A percentile compares a stretch with the other conserved stretches of the same genome.
Conservation (phyloP, 2,888 invertebrate species). For the Balanococcus diminutus region DNA sequence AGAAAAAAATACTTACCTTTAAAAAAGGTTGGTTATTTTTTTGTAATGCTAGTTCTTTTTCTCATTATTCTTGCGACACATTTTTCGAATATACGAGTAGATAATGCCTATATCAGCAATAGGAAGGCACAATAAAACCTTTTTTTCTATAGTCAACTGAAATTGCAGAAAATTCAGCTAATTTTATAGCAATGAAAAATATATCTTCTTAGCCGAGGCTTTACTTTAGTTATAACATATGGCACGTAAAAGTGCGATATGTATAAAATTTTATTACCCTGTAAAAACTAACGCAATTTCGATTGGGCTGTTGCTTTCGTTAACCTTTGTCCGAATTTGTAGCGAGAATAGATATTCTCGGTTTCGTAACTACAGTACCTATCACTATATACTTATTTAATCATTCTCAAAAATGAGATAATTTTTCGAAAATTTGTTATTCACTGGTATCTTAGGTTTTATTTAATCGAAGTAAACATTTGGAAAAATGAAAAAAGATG, state of each 20-base stretch:
- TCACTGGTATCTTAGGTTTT: neutral
- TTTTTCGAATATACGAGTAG: no score
- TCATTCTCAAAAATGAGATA: neutral
- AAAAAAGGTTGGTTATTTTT: no score
- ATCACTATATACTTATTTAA: no score
- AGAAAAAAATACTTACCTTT: no score
- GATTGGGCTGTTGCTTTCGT: conserved; percentile 27
- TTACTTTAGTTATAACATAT: neutral
- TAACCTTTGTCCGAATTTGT: conserved; percentile 19
- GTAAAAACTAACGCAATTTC: conserved; percentile 19
- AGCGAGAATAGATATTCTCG: neutral
- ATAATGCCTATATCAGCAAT: neutral
- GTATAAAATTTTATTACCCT: conserved; percentile 13
- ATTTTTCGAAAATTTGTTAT: neutral
- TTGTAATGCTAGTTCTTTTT: no score
- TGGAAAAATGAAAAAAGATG: neutral
- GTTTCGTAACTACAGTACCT: neutral
- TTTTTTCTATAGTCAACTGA: neutral
- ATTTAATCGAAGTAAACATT: neutral
- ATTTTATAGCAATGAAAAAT: conserved; percentile 1
- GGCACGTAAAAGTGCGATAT: neutral
- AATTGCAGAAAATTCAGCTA: neutral
- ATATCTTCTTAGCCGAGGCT: neutral
- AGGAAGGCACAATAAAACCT: neutral
- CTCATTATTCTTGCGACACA: no score